Base-by-base conservation (phyloP, 1,140 invertebrate genomes). In the Phortica variegata region DNA sequence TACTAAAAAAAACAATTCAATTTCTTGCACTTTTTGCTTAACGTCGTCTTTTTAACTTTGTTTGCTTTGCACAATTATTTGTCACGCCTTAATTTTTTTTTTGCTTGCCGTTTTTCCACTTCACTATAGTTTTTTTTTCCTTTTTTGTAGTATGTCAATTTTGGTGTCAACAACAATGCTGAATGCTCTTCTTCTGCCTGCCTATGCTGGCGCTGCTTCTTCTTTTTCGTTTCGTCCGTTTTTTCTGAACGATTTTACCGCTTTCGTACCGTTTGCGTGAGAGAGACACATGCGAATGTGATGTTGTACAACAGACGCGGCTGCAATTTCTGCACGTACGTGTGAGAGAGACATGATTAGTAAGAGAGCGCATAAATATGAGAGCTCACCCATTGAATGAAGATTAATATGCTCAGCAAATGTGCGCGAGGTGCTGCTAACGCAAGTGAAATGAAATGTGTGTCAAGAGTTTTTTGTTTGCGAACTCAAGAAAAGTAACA, bases 11-110 rank as follows among this genome's bases (percentile, higher is more conserved):
- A n/a, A n/a, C n/a, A n/a, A n/a, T n/a, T n/a, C n/a, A n/a, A n/a
- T 29, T 29, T 29, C 6, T 6, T 29, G 42, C 29, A 46, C 42
- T 47, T 39, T 38, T 8, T 16, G 18, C 39, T 50, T 39, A 32
- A 41, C 10, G 23, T 5, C 23, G 5, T 6, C 42, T 56, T 60
- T 50, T 47, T 37, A 56, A 43, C 37, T 40, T 52, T 36, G 4
- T 47, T 54, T 43, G 43, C 48, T 49, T 47, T 49, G 40, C 47
- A 40, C 38, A 10, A 26, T 47, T n/a, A n/a, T 54, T 60, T 60
- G 57, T 69, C 65, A 69, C 65, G 55, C 65, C 65, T 69, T 63
- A 60, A 54, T 66, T 66, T 52, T 41, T 54, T 46, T 60, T 61
- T 52, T 51, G 51, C 60, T 59, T 65, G 40, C 47, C 43, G 40